Evolutionary conservation across 1,140 invertebrate genomes (phyloP).

Genomic region (Uloborus diversus): DNA sequence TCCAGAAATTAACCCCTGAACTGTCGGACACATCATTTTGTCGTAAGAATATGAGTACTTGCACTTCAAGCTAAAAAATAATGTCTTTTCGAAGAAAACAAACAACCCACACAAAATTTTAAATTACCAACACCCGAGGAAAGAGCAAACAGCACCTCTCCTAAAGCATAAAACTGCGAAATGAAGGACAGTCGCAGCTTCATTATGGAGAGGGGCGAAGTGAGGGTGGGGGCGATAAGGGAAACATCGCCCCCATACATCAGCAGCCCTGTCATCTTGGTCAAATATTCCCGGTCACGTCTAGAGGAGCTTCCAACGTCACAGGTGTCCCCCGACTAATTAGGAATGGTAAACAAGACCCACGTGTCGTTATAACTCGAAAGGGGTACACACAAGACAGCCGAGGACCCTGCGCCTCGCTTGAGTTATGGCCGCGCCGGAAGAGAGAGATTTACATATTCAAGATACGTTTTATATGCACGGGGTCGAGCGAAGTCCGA

Average conservation of each 20-base stretch:
- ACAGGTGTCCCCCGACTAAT: neutral
- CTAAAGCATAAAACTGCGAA: neutral
- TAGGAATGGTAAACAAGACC: neutral
- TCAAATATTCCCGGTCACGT: conserved; percentile 6
- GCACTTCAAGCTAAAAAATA: too few relatives aligned
- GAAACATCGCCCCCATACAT: neutral
- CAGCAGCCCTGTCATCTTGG: neutral
- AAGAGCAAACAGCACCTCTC: too few relatives aligned
- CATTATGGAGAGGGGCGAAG: neutral
- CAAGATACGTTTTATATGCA: neutral
- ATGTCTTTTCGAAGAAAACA: too few relatives aligned
- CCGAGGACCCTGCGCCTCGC: neutral
- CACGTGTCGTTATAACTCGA: conserved; percentile 4
- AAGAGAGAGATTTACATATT: conserved; percentile 5
- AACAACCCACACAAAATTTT: too few relatives aligned
- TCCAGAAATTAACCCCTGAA: too few relatives aligned
- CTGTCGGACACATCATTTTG: too few relatives aligned
- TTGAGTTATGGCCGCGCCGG: neutral
- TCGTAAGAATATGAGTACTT: too few relatives aligned
- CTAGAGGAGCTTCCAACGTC: neutral
- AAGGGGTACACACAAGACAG: neutral
- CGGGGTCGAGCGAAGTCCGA: neutral
- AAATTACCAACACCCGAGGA: too few relatives aligned
- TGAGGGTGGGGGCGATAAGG: neutral
- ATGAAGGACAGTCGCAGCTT: conserved; percentile 3